Evolutionary conservation across 2,888 invertebrate species (phyloP), one percentile per base, ranked within the genome.

Genomic region (Eupithecia exiguata): DNA sequence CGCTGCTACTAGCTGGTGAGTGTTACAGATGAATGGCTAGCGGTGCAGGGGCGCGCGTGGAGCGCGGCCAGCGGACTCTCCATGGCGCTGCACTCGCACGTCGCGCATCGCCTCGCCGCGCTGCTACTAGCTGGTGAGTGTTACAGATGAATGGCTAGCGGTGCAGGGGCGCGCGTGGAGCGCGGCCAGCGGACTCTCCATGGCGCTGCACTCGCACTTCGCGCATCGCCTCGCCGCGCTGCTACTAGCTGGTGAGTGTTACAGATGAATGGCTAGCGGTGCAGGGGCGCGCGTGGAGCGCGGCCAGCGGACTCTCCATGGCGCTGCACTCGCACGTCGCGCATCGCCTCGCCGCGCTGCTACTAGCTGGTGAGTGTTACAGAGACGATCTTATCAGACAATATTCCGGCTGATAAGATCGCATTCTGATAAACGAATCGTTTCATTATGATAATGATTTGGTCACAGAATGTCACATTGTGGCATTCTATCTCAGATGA

Each of bases 211-310:
- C 68, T 78, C 86, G 21, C 91, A 91, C 84, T 88, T 89, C n/a
- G 82, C 90, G 69, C 84, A 84, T 53, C 79, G 89, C 4, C 81
- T 90, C 74, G 88, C 89, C 76, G 84, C 91, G 14, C 75, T 89
- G 5, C 85, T 92, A 14, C 72, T 85, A 1, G 93, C 92, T 12
- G 65, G 65, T 65, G n/a, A 63, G 61, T 61, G 53, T 63, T 16
- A 68, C 21, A 12, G 93, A 93, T 79, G 93, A 94, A 82, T 10
- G 46, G 10, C 53, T 40, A 91, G 86, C 65, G 66, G 68, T 86
- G 88, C 46, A 79, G 83, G 36, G 21, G 10, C 70, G 68, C 16
- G 49, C 30, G 40, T 67, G 68, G 69, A 86, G 88, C 46, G 79
- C 83, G 30, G 16, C 35, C 70, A 68, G 67, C 25, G 71, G 58